Conservation (phyloP, 2,888 invertebrate genomes). For the Idaea straminata region DNA sequence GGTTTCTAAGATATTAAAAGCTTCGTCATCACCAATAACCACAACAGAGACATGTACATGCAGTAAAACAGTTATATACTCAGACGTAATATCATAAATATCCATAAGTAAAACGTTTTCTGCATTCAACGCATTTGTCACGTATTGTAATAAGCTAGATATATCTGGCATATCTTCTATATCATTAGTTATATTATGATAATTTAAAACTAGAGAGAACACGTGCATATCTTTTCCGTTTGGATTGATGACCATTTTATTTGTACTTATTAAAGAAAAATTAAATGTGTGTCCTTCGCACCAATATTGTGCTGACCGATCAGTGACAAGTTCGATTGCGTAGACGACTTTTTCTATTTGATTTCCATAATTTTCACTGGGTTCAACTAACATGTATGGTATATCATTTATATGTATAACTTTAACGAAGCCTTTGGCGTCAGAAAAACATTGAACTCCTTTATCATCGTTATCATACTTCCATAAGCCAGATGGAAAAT, state of each 20-base stretch:
- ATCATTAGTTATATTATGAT: constrained; percentile 37
- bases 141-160: constrained; percentile 34
- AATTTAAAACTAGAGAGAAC: constrained; percentile 58
- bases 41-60: constrained; percentile 62
- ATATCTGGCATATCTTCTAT: constrained; percentile 37
- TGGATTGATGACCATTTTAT: constrained; percentile 74
- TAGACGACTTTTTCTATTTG: constrained; percentile 67
- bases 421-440: constrained; percentile 75
- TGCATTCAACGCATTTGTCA: constrained; percentile 52
- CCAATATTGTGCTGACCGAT: constrained; percentile 83
- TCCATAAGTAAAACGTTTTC: constrained; percentile 77
- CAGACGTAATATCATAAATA: constrained; percentile 55
- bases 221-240: constrained; percentile 58
- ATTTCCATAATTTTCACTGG: constrained; percentile 12
- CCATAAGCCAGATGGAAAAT: constrained; percentile 78
- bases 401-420: constrained; percentile 64
- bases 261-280: constrained; percentile 70
- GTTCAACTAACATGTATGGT: constrained; percentile 39
- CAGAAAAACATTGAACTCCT: constrained; percentile 82
- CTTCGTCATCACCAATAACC: constrained; percentile 36
- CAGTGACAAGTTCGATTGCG: constrained; percentile 69
- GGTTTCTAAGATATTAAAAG: constrained; percentile 41
- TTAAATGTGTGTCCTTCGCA: constrained; percentile 81
- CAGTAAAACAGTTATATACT: constrained; percentile 55
- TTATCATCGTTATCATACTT: constrained; percentile 62